Percentiles rank a stretch among this genome's conserved stretches.
phyloP scores from a whole-genome alignment of 2,113 vertebrate genomes.

The Aegotheles bennettii region DNA sequence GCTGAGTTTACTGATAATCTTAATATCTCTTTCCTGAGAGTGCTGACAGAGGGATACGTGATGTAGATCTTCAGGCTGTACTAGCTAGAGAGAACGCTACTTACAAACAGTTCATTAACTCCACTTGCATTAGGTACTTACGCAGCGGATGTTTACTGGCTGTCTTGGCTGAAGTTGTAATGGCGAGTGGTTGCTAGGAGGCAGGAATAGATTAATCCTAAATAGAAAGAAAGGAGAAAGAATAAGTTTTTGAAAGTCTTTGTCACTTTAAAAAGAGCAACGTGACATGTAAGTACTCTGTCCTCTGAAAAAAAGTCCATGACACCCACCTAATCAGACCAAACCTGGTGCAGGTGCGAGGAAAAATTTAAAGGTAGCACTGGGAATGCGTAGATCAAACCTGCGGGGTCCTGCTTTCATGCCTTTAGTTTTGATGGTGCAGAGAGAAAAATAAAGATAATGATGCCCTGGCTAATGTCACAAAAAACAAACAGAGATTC shows the following conservation, averaged over 20 bases:
- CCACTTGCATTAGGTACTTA: slow-evolving; percentile 19
- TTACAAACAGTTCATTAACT: slow-evolving; percentile 28
- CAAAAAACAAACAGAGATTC: background rate
- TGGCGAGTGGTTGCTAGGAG: slow-evolving; percentile 23
- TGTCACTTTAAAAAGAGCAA: background rate
- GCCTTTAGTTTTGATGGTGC: background rate
- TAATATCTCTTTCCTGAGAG: background rate
- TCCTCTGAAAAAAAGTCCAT: background rate
- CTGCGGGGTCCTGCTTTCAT: background rate
- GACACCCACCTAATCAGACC: background rate
- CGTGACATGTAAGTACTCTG: background rate
- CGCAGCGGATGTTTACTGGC: slow-evolving; percentile 25
- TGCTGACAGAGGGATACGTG: background rate
- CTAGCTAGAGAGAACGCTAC: background rate
- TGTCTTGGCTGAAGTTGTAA: background rate
- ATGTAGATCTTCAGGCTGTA: background rate
- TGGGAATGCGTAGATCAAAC: background rate
- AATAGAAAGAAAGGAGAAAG: background rate
- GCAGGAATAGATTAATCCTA: background rate
- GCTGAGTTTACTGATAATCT: slow-evolving; percentile 6
- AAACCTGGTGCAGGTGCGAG: background rate
- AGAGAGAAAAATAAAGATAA: background rate
- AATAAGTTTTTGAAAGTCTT: background rate
- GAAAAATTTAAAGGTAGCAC: background rate
- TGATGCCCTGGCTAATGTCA: background rate